Evolutionary conservation across 92 coral and sea anemone species (phyloP).

Genomic region (Palythoa grandis): DNA sequence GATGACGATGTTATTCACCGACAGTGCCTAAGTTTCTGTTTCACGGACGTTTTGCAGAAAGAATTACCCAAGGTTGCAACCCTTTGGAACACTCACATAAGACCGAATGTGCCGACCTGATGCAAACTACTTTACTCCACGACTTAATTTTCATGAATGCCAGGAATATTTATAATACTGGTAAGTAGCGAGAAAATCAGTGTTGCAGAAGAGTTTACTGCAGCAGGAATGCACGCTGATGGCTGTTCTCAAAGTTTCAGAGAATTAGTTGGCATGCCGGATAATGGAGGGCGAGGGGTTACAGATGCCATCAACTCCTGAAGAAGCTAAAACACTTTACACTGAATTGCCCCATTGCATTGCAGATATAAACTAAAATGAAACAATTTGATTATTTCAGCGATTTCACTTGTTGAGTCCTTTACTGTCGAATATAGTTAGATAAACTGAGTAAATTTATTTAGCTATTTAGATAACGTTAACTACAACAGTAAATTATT

Average conservation of each 20-base stretch:
- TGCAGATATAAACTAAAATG: slow-evolving; percentile 30
- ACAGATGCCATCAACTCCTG: slow-evolving; percentile 58
- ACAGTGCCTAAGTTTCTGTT: no score
- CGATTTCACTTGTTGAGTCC: background rate
- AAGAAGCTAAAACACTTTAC: slow-evolving; percentile 57
- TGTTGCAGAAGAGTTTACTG: slow-evolving; percentile 58
- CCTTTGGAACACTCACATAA: no score
- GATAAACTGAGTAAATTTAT: no score
- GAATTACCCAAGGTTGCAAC: no score
- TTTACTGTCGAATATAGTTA: background rate
- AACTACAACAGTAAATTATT: background rate
- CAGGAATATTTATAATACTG: no score
- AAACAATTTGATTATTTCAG: background rate
- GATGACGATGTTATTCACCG: no score
- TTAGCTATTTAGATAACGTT: background rate
- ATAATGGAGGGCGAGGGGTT: slow-evolving; percentile 70
- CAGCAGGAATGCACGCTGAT: slow-evolving; percentile 40
- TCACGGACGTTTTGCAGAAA: no score
- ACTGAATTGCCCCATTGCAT: slow-evolving; percentile 36
- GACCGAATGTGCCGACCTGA: no score
- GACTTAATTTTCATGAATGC: no score
- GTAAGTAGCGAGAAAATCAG: slow-evolving; percentile 31
- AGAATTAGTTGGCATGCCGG: slow-evolving; percentile 63
- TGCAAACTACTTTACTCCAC: no score
- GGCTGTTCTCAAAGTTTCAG: slow-evolving; percentile 62